phyloP scores from a whole-genome alignment of 2,113 vertebrate species.

The Thunnus maccoyii region DNA sequence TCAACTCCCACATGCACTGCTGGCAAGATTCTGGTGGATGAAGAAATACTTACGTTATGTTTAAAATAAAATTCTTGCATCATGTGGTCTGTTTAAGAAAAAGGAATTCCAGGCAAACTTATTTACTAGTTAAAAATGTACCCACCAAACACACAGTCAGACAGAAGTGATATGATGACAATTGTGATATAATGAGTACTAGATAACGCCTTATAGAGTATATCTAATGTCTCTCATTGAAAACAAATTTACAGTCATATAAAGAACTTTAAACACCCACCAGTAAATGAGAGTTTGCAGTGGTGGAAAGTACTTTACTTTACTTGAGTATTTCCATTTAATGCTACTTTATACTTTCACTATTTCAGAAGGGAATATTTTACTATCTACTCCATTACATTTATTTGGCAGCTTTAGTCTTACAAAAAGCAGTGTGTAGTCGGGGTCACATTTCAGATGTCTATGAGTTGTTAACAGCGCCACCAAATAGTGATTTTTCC shows the following conservation, averaged over 20 bases:
- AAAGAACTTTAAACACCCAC: not conserved
- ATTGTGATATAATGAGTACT: not conserved
- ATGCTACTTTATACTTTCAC: no score
- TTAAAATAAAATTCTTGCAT: conserved; percentile 52
- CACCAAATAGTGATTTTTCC: no score
- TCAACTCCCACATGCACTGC: conserved; percentile 69
- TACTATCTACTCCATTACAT: no score
- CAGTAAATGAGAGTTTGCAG: conserved; percentile 2
- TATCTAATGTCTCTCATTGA: not conserved
- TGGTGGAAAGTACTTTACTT: no score
- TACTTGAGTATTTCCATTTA: no score
- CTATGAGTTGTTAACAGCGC: no score
- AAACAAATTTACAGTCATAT: not conserved
- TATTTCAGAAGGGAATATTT: no score
- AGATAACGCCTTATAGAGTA: not conserved
- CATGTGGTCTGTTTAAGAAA: conserved; percentile 21
- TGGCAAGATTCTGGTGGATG: conserved; percentile 44
- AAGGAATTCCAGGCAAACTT: conserved; percentile 27
- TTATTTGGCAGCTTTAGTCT: no score
- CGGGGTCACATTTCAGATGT: no score
- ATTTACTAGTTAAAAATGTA: not conserved
- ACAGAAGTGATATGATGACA: not conserved
- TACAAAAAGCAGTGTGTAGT: no score
- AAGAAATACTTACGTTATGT: conserved; percentile 44
- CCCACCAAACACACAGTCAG: not conserved